Base-by-base conservation (phyloP, 2,113 vertebrate species). In the Dromiciops gliroides region DNA sequence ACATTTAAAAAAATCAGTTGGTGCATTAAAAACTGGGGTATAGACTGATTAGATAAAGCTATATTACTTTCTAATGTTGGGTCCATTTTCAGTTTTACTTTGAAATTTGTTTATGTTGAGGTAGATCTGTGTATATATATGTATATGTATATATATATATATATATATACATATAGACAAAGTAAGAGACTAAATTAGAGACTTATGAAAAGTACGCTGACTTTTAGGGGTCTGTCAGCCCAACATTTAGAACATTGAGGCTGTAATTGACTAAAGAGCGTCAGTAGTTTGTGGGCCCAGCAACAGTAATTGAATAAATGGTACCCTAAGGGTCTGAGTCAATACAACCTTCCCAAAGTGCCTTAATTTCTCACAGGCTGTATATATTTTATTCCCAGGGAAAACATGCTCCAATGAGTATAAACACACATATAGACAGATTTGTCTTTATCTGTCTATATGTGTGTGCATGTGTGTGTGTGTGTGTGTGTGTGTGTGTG, bases 191-290 rank as follows among this genome's bases (percentile, higher is more conserved):
- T 24, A 6, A 10, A 19, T 8, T 26, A 0, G 0, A 31, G 31
- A 48, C 37, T 23, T 6, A 4, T 2, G 75, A 60, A 47, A 56
- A 48, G 0, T 8, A 1, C 47, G 22, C 1, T 0, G 0, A 26
- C 22, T 51, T 67, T 24, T 26, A 0, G 12, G 44, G 44, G 4
- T 0, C 24, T 0, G 0, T 12, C n/a, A 0, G 48, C 0, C 19
- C 1, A 3, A 26, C 14, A 11, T 48, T 47, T 0, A 0, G 11
- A 51, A 49, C 44, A 6, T 1, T 23, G 48, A 8, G 5, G 2
- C 31, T 12, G 1, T 12, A 3, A 14, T 14, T 0, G 31, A 22
- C 88, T 0, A n/a, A 51, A 14, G 19, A 22, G 28, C 50, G 28
- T 37, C 48, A 50, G 49, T 50, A 90, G 0, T 6, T 2, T 0